Conservation (phyloP, 1,140 invertebrate species). For the Lordiphosa mommai region DNA sequence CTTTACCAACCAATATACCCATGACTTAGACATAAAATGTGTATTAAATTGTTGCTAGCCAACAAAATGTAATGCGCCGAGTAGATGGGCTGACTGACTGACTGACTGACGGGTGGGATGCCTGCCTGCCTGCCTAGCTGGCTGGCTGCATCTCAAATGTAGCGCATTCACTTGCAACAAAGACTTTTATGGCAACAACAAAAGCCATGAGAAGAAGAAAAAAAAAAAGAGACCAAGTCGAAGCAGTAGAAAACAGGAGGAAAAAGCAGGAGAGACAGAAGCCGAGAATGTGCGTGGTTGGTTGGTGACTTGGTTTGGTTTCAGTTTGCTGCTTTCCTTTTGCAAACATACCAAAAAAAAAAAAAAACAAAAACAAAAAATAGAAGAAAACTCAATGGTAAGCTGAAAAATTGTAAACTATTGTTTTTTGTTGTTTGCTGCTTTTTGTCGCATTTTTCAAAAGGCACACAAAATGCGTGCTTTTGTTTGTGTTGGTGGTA, state of each 20-base stretch:
- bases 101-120: background rate
- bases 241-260: background rate
- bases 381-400: constrained; percentile 18
- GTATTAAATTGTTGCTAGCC: no score
- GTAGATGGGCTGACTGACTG: no score
- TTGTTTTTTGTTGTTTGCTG: constrained; percentile 53
- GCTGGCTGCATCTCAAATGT: constrained; percentile 48
- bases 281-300: background rate
- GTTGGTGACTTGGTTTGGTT: constrained; percentile 8
- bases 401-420: constrained; percentile 46
- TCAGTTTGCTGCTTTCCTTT: background rate
- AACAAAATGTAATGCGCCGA: no score
- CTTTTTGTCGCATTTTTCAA: constrained; percentile 44
- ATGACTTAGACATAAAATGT: no score
- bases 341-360: constrained; percentile 11
- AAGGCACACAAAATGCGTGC: background rate
- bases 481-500: no score
- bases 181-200: constrained; percentile 47
- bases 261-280: background rate
- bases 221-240: constrained; percentile 1
- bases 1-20: no score
- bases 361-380: constrained; percentile 1
- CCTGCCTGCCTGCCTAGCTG: background rate
- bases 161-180: constrained; percentile 63
- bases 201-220: constrained; percentile 1